These are phyloP conservation scores for Ammospiza nelsoni DNA, from an alignment of 2,113 vertebrate genomes.

Conservation along the genomic window DNA sequence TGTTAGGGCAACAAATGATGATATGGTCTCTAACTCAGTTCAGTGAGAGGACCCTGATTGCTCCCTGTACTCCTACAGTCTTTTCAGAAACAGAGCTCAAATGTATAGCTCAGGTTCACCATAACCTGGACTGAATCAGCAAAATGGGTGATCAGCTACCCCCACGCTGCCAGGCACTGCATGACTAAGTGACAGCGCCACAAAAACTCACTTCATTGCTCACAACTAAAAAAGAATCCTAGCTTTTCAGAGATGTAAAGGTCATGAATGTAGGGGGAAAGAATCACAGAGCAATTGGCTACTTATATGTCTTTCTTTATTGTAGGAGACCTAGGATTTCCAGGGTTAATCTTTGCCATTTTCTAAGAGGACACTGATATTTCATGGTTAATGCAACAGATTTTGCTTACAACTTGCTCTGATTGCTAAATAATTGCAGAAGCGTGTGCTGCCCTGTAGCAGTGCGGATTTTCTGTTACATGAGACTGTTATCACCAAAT, in stretches of 20 bases:
- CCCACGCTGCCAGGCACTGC: neutral
- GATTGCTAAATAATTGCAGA: constrained; percentile 41
- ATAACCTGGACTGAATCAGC: constrained; percentile 24
- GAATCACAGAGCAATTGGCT: neutral
- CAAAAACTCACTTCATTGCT: neutral
- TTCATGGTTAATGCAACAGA: constrained; percentile 30
- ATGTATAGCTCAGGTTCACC: neutral
- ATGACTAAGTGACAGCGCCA: neutral
- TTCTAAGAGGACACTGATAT: neutral
- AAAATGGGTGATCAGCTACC: constrained; percentile 14
- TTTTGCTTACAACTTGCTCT: constrained; percentile 17
- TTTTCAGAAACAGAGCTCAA: constrained; percentile 1
- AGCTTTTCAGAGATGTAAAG: neutral
- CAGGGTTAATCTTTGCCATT: neutral
- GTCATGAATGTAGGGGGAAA: neutral
- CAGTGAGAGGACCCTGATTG: neutral
- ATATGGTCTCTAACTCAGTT: neutral
- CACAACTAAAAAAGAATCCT: neutral
- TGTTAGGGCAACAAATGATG: neutral
- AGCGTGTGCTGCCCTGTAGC: constrained; percentile 11
- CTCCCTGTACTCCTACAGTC: neutral
- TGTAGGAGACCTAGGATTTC: neutral
- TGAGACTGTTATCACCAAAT: constrained; percentile 18
- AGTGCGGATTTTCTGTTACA: constrained; percentile 10
- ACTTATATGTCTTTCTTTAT: neutral